Evolutionary conservation across 2,797 vertebrate species (phyloP).

Genomic region (Poeciliopsis presidionis): DNA sequence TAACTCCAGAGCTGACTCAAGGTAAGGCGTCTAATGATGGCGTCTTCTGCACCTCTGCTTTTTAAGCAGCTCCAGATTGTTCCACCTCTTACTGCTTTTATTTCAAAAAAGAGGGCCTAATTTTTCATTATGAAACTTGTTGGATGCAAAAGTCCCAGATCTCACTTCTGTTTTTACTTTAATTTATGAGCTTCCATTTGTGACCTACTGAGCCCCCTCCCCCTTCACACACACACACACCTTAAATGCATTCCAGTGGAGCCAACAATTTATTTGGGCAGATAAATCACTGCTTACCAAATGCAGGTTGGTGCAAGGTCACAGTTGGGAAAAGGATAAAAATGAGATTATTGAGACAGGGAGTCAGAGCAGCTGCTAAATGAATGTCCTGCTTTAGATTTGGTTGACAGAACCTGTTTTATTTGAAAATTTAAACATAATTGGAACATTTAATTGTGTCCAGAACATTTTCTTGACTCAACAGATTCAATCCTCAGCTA

Average conservation of each 20-base stretch:
- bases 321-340: constrained; percentile 67
- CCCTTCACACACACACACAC: constrained; percentile 12
- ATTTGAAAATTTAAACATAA: background rate
- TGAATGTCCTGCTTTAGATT: constrained; percentile 33
- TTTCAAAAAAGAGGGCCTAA: constrained; percentile 2
- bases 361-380: constrained; percentile 41
- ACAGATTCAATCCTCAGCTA: constrained; percentile 6
- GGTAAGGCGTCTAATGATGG: constrained; percentile 67
- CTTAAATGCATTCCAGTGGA: constrained; percentile 79
- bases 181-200: constrained; percentile 80
- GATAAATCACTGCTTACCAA: constrained; percentile 80
- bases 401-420: background rate
- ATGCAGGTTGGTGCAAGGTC: constrained; percentile 75
- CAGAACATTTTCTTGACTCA: constrained; percentile 2
- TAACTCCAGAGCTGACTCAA: constrained; percentile 60
- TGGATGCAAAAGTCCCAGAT: constrained; percentile 38
- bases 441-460: constrained; percentile 1
- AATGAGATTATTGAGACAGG: constrained; percentile 67
- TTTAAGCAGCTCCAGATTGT: constrained; percentile 45
- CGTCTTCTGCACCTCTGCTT: constrained; percentile 45
- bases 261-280: constrained; percentile 80
- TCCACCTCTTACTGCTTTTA: constrained; percentile 5
- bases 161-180: constrained; percentile 34
- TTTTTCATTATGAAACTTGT: constrained; percentile 48
- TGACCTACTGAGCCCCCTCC: constrained; percentile 75